Evolutionary conservation across 2,113 vertebrate species (phyloP), one percentile per base, ranked within the genome.

Genomic region (Mormyrus iriodes): DNA sequence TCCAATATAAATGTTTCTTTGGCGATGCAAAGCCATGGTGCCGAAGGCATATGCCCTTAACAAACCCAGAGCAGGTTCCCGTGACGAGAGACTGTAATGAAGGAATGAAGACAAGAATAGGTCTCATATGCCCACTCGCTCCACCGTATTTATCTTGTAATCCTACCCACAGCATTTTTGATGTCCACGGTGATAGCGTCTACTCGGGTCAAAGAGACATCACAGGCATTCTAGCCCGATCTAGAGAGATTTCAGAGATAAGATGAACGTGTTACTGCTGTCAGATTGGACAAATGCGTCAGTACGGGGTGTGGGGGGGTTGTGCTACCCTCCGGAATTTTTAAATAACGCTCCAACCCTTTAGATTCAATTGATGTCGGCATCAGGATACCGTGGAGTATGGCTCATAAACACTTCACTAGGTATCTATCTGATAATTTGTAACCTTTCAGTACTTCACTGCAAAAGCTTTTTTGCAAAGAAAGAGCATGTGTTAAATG

Each of bases 131-230:
- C 90, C 76, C 3, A 85, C 76, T 88, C 88, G 82, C 84, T 49
- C 88, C 88, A 83, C 73, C 87, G 9, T 89, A 27, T 88, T 92
- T 91, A 92, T 92, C 93, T 42, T 88, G 91, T 89, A 92, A 93
- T 91, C 92, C 91, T 91, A 93, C 86, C 85, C 86, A 27, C n/a
- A 53, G 88, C 73, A 51, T 88, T 27, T 79, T 83, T 90, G 90
- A 91, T 87, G 86, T 91, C 85, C 44, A 35, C 2, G 4, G 27
- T 55, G 53, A 86, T 42, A 51, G 31, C n/a, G 84, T 55, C 48
- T 17, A 48, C 49, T 87, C 24, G 35, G 88, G 90, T 61, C 87
- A 69, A 79, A 58, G 51, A 46, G 51, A 42, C n/a, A n/a, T n/a
- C 85, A 86, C 15, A 86, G 51, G 3, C 10, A 83, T 4, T 76